Evolutionary conservation across 2,888 invertebrate genomes (phyloP).

Genomic region (Aromia moschata): DNA sequence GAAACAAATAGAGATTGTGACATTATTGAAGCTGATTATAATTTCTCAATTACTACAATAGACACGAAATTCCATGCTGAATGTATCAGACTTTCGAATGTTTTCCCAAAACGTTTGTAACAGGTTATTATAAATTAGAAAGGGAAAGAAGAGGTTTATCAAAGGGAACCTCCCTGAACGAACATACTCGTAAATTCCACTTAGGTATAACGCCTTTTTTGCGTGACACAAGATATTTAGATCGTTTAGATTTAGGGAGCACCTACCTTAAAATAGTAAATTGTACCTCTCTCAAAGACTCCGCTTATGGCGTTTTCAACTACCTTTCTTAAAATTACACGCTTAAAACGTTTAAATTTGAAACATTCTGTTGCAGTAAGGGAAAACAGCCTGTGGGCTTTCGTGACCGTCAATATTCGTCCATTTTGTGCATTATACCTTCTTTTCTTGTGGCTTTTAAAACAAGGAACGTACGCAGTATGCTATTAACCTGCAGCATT

Average conservation of each 20-base stretch:
- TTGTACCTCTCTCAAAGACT: constrained; percentile 4
- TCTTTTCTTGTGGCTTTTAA: constrained; percentile 28
- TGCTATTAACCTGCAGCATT: constrained; percentile 38
- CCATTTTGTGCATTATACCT: constrained; percentile 21
- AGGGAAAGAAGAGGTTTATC: not conserved
- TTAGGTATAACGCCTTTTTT: not conserved
- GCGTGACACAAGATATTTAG: constrained; percentile 6
- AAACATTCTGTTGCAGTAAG: constrained; percentile 21
- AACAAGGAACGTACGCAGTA: constrained; percentile 35
- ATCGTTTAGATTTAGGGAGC: not conserved
- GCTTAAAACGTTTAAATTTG: constrained; percentile 17
- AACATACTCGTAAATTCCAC: not conserved
- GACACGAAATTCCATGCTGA: not conserved
- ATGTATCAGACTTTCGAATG: not conserved
- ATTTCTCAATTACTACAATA: not conserved
- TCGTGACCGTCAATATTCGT: constrained; percentile 41
- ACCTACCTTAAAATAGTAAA: constrained; percentile 12
- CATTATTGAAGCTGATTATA: not conserved
- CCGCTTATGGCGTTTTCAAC: constrained; percentile 10
- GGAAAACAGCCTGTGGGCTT: constrained; percentile 35
- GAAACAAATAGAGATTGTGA: too few relatives aligned
- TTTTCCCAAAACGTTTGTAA: not conserved
- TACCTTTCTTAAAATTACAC: constrained; percentile 14
- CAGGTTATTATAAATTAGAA: not conserved
- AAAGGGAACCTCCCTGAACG: not conserved